A percentile compares a stretch with the other conserved stretches of the same genome.
Evolutionary conservation across 2,113 vertebrate genomes (phyloP).

Genomic region (Pygoscelis adeliae): DNA sequence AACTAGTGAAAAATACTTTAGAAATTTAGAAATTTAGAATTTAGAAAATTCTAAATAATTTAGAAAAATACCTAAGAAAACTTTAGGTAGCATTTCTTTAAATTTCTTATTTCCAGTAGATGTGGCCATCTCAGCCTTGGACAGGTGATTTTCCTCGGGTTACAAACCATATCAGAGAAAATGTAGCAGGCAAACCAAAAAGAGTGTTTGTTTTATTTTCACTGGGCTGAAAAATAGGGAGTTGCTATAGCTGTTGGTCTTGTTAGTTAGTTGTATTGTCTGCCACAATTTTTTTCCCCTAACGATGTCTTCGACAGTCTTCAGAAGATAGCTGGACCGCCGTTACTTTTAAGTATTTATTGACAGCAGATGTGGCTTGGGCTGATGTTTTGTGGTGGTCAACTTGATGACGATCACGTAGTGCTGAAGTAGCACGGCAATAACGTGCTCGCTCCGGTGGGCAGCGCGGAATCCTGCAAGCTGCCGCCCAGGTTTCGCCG

Average conservation of each 20-base stretch:
- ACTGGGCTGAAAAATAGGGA: neutral
- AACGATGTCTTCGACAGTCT: neutral
- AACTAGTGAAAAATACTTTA: neutral
- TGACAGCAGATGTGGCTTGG: neutral
- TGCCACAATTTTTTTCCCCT: neutral
- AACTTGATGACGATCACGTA: neutral
- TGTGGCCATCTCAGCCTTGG: neutral
- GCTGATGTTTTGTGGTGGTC: neutral
- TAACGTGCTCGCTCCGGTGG: accelerated
- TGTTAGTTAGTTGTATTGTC: neutral
- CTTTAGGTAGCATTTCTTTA: neutral
- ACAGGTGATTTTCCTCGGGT: neutral
- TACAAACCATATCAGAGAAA: neutral
- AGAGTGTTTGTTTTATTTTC: neutral
- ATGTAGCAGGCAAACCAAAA: neutral
- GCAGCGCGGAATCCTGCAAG: neutral
- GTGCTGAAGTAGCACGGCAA: neutral
- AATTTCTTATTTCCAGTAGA: neutral
- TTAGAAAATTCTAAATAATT: too few relatives aligned
- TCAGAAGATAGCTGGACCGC: neutral
- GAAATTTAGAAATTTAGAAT: too few relatives aligned
- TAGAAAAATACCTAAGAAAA: neutral
- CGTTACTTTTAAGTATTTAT: neutral
- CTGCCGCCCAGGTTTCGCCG: accelerated
- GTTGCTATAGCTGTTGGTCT: neutral